Conservation (phyloP, 2,797 vertebrate genomes). For the Pseudocheirus occidentalis region DNA sequence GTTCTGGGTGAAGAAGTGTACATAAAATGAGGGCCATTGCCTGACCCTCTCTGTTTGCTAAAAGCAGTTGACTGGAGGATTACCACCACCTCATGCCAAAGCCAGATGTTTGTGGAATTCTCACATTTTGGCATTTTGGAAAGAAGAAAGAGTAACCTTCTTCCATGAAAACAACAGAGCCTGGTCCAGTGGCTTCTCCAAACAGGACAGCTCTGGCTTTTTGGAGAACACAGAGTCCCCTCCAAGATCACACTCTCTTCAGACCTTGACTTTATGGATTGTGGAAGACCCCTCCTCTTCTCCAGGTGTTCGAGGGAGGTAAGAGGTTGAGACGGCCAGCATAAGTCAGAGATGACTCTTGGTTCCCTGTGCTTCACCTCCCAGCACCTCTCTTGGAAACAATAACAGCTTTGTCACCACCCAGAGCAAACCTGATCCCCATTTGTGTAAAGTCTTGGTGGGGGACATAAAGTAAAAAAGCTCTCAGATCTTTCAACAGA, state of each 20-base stretch:
- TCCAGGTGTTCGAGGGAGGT: background rate
- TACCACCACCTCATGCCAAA: background rate
- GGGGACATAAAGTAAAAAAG: conserved; percentile 61
- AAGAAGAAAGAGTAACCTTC: background rate
- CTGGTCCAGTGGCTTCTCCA: background rate
- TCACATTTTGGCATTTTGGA: background rate
- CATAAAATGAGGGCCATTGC: background rate
- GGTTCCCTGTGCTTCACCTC: background rate
- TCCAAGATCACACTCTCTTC: background rate
- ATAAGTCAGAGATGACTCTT: background rate
- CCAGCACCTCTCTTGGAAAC: conserved; percentile 52
- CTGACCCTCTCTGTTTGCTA: background rate
- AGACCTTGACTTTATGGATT: background rate
- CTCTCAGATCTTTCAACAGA: conserved; percentile 67
- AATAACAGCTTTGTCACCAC: background rate
- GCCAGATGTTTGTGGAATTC: background rate
- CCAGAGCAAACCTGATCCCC: conserved; percentile 56
- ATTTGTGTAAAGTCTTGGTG: conserved; percentile 67
- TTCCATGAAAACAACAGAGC: background rate
- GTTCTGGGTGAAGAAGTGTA: background rate
- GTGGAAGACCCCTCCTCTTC: background rate
- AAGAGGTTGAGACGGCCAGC: background rate
- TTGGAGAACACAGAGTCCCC: background rate
- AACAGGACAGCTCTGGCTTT: background rate
- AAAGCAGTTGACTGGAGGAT: background rate